Percentiles rank a stretch among this genome's conserved stretches.
These are phyloP conservation scores for Perca schrenkii DNA, from an alignment of 2,113 vertebrate genomes.

Conservation along the genomic window DNA sequence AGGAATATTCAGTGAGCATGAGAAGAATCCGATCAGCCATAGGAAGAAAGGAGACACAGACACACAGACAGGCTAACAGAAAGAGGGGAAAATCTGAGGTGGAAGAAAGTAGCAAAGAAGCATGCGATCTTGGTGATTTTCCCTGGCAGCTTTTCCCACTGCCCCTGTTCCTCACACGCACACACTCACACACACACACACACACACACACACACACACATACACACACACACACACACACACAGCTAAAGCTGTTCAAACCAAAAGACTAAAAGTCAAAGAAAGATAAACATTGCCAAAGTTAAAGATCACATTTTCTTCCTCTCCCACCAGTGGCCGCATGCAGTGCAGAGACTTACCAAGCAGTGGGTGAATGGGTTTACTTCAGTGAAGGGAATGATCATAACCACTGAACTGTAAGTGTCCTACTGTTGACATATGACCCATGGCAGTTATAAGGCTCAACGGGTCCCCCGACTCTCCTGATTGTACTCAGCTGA, in stretches of 20 bases:
- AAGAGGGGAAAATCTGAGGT: constrained; percentile 77
- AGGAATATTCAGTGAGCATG: constrained; percentile 71
- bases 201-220: constrained; percentile 22
- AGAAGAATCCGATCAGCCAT: constrained; percentile 74
- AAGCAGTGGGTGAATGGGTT: constrained; percentile 68
- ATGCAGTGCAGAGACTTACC: constrained; percentile 55
- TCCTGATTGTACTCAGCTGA: constrained; percentile 63
- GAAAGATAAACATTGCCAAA: constrained; percentile 68
- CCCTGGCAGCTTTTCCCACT: constrained; percentile 64
- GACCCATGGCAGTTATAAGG: constrained; percentile 75
- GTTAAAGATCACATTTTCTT: constrained; percentile 71
- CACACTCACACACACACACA: constrained; percentile 3
- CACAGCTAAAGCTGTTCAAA: constrained; percentile 57
- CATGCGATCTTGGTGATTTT: constrained; percentile 71
- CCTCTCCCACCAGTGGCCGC: constrained; percentile 54
- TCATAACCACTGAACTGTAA: constrained; percentile 76
- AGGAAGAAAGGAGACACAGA: constrained; percentile 63
- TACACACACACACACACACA: constrained; percentile 16
- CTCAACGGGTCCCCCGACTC: constrained; percentile 66
- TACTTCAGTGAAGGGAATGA: constrained; percentile 73
- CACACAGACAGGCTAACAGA: constrained; percentile 56
- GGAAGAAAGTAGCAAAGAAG: constrained; percentile 70
- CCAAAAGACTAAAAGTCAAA: constrained; percentile 68
- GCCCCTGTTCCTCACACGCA: constrained; percentile 52
- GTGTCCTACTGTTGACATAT: constrained; percentile 72